Conservation (phyloP, 2,113 vertebrate genomes). For the Amphiprion ocellaris region DNA sequence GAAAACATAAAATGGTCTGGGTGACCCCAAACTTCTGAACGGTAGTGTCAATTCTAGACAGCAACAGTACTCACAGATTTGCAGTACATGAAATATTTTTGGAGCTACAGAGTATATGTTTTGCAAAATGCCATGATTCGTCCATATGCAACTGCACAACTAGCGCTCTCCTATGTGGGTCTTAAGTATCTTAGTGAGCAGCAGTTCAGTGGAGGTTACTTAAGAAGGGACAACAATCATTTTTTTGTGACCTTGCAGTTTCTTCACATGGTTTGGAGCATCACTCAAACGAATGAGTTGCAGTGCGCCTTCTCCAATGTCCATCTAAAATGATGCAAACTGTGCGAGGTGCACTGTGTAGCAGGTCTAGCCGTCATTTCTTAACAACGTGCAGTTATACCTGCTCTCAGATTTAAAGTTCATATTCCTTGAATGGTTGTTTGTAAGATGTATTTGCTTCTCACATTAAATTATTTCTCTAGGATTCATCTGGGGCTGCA, state of each 20-base stretch:
- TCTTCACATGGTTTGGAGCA: background rate
- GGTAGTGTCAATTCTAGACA: background rate
- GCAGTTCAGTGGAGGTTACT: background rate
- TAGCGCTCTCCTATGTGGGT: conserved; percentile 2
- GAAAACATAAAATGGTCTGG: too few relatives aligned
- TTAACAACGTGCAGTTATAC: too few relatives aligned
- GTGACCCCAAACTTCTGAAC: too few relatives aligned
- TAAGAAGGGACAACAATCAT: background rate
- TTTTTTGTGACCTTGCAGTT: background rate
- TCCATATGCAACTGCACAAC: conserved; percentile 19
- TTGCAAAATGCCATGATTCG: background rate
- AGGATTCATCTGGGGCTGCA: background rate
- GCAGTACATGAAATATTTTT: background rate
- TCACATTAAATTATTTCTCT: background rate
- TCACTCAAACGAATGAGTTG: background rate
- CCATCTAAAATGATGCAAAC: background rate
- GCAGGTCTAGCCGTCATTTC: too few relatives aligned
- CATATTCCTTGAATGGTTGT: background rate
- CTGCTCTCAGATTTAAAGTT: background rate
- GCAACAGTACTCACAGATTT: background rate
- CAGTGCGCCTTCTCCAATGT: background rate
- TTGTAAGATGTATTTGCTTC: background rate
- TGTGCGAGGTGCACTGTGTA: too few relatives aligned
- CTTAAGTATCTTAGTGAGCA: conserved; percentile 13
- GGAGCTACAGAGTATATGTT: background rate